Percentiles rank a stretch among this genome's conserved stretches.
phyloP scores from a whole-genome alignment of 2,888 invertebrate genomes.

The Phlogophora meticulosa region DNA sequence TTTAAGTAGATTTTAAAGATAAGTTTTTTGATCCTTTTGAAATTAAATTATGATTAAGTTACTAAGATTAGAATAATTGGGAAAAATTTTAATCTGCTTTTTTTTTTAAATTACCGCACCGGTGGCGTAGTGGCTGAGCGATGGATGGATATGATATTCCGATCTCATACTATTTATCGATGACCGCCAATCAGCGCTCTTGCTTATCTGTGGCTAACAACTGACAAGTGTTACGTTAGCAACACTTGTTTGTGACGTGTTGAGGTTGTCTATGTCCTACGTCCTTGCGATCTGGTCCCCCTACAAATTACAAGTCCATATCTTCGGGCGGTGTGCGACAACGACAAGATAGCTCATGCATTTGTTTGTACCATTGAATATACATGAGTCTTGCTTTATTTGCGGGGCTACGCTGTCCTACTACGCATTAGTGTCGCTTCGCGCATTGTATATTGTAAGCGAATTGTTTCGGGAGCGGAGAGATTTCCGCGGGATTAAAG shows the following conservation, averaged over 20 bases:
- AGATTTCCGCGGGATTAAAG: slow-evolving; percentile 35
- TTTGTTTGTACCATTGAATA: slow-evolving; percentile 83
- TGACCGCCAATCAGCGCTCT: no score
- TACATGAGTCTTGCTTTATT: slow-evolving; percentile 82
- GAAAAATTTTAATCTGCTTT: no score
- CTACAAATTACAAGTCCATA: slow-evolving; percentile 65
- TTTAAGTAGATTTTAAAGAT: no score
- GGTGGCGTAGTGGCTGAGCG: no score
- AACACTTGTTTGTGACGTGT: no score
- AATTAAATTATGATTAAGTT: no score
- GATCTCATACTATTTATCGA: no score
- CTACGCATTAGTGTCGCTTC: slow-evolving; percentile 76
- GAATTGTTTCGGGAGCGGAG: slow-evolving; percentile 55
- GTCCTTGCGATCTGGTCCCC: slow-evolving; percentile 40
- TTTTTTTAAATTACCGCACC: no score
- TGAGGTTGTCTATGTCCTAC: background rate
- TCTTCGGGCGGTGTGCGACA: slow-evolving; percentile 63
- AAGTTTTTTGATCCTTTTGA: no score
- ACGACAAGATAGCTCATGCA: slow-evolving; percentile 74
- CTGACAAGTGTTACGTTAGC: background rate
- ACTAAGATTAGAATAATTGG: no score
- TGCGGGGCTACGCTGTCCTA: slow-evolving; percentile 73
- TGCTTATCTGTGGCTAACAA: background rate
- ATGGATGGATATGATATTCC: no score
- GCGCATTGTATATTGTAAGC: slow-evolving; percentile 70